These are phyloP conservation scores for Trichogramma pretiosum DNA, from an alignment of 1,140 invertebrate genomes.

Conservation along the genomic window DNA sequence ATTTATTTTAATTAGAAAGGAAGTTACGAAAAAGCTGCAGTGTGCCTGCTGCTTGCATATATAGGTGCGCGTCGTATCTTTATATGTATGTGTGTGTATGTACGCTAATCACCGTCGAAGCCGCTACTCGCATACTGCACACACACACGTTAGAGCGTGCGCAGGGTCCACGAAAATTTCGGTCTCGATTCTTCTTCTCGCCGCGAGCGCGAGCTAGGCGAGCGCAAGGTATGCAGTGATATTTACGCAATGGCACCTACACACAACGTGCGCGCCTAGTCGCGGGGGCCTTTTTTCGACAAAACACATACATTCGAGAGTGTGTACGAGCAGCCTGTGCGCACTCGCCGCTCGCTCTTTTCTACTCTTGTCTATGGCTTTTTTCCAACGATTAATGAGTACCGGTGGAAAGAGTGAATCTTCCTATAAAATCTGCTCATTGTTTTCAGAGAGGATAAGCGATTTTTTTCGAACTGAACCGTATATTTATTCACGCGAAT, in stretches of 20 bases:
- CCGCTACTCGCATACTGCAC: conserved; percentile 23
- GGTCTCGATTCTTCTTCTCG: conserved; percentile 11
- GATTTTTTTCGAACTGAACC: not conserved
- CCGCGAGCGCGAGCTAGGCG: not conserved
- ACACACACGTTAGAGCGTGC: no score
- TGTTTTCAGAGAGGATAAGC: conserved; percentile 10
- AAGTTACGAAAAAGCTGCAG: conserved; percentile 39
- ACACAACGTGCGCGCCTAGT: not conserved
- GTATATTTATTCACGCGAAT: no score
- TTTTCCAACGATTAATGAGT: conserved; percentile 16
- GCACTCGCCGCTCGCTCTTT: not conserved
- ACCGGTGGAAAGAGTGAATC: not conserved
- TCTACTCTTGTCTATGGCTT: not conserved
- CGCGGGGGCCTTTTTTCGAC: not conserved
- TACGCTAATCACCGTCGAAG: conserved; percentile 22
- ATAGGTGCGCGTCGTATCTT: no score
- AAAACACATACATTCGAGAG: no score
- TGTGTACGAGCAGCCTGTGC: no score
- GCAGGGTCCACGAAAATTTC: conserved; percentile 29
- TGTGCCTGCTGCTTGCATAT: no score
- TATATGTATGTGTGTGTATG: not conserved
- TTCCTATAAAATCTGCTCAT: conserved; percentile 11
- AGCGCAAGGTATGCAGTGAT: not conserved
- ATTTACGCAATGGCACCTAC: not conserved
- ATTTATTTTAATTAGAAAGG: conserved; percentile 42